Conservation (phyloP, 2,888 invertebrate genomes). For the Orthonychiurus folsomi region DNA sequence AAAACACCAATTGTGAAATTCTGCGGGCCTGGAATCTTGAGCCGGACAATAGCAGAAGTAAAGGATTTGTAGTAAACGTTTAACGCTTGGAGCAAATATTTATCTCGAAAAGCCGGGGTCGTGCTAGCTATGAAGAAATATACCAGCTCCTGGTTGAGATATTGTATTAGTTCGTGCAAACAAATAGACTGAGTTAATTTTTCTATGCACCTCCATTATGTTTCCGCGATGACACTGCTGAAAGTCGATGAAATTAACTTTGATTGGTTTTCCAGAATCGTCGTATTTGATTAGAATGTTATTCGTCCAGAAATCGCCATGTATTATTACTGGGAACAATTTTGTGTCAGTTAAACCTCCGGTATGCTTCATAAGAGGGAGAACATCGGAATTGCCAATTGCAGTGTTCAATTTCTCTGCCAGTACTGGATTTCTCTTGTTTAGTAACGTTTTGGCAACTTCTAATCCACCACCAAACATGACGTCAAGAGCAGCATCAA, state of each 20-base stretch:
- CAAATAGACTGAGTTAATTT: too few relatives aligned
- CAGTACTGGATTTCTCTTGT: constrained; percentile 9
- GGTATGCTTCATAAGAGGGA: neutral
- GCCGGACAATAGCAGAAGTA: neutral
- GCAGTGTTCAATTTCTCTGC: constrained; percentile 14
- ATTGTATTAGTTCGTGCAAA: too few relatives aligned
- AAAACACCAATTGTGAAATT: constrained; percentile 19
- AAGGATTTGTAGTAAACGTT: constrained; percentile 23
- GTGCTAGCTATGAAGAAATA: constrained; percentile 33
- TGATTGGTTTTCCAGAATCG: constrained; percentile 11
- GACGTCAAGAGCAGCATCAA: neutral
- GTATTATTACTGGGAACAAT: constrained; percentile 24
- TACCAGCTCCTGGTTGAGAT: too few relatives aligned
- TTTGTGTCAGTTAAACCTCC: constrained; percentile 15
- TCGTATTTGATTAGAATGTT: constrained; percentile 17
- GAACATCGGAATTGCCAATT: neutral
- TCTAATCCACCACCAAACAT: neutral
- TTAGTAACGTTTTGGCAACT: neutral
- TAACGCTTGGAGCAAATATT: constrained; percentile 17
- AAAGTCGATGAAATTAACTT: constrained; percentile 31
- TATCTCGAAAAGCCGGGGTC: constrained; percentile 24
- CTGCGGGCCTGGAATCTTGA: constrained; percentile 4
- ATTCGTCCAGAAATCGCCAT: constrained; percentile 27
- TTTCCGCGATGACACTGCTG: constrained; percentile 27
- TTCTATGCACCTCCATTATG: constrained; percentile 16